A percentile compares a stretch with the other conserved stretches of the same genome.
Evolutionary conservation across 2,888 invertebrate species (phyloP).

Genomic region (Pseudanteris insignis): DNA sequence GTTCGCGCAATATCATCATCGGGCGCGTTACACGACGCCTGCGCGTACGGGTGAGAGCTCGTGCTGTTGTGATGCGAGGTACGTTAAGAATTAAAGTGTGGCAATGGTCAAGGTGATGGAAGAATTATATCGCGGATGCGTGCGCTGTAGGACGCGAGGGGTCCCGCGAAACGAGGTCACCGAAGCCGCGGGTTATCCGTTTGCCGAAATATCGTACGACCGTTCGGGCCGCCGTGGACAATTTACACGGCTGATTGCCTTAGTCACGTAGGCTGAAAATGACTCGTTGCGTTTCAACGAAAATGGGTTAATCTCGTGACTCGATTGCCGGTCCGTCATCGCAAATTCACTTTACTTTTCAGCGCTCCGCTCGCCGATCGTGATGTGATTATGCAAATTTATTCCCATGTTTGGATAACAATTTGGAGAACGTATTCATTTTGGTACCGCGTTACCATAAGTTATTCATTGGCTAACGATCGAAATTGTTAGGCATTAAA

Average conservation of each 20-base stretch:
- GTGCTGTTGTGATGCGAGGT: slow-evolving; percentile 35
- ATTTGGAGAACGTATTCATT: too few species aligned
- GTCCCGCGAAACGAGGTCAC: too few species aligned
- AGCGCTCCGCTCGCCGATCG: background rate
- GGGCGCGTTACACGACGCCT: slow-evolving; percentile 10
- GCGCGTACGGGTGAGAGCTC: slow-evolving; percentile 12
- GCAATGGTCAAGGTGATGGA: slow-evolving; percentile 52
- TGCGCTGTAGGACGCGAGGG: too few species aligned
- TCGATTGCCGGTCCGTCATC: slow-evolving; percentile 1
- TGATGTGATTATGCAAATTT: too few species aligned
- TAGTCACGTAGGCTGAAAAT: slow-evolving; percentile 5
- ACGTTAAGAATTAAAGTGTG: slow-evolving; percentile 48
- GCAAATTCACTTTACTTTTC: slow-evolving; percentile 4
- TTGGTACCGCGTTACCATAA: too few species aligned
- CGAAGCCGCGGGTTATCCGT: too few species aligned
- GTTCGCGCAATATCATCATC: too few species aligned
- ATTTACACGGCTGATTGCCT: slow-evolving; percentile 16
- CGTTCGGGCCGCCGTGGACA: background rate
- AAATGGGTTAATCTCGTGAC: slow-evolving; percentile 21
- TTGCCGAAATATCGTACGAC: slow-evolving; percentile 24
- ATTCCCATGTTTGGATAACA: too few species aligned
- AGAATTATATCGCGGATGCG: slow-evolving; percentile 46
- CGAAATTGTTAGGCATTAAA: too few species aligned
- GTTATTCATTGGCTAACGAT: too few species aligned
- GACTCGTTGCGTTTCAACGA: slow-evolving; percentile 19